A percentile compares a stretch with the other conserved stretches of the same genome.
Conservation (phyloP, 2,797 vertebrate species). For the Sebastes glaucus region DNA sequence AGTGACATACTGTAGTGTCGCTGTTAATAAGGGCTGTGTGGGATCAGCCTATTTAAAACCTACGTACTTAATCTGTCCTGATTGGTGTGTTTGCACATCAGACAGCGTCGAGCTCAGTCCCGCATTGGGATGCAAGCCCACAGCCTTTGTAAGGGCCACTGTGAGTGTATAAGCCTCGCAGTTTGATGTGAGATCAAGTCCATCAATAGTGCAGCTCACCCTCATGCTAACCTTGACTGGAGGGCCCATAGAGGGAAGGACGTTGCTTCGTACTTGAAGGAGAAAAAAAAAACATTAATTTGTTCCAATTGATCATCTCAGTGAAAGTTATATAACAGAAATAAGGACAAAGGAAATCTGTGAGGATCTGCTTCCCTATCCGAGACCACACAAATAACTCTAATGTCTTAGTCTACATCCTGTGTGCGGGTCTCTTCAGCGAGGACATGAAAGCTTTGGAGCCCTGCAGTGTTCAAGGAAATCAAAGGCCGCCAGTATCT, state of each 20-base stretch:
- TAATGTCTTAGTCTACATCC: conserved; percentile 30
- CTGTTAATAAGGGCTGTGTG: conserved; percentile 39
- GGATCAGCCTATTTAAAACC: conserved; percentile 48
- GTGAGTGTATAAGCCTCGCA: conserved; percentile 53
- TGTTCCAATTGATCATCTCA: conserved; percentile 36
- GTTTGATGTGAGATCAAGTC: conserved; percentile 66
- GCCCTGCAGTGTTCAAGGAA: conserved; percentile 69
- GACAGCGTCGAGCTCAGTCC: conserved; percentile 44
- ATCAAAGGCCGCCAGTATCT: conserved; percentile 69
- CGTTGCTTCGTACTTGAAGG: conserved; percentile 6
- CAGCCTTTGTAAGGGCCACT: conserved; percentile 34
- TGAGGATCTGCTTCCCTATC: not conserved
- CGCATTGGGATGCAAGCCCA: conserved; percentile 61
- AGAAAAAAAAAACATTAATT: conserved; percentile 18
- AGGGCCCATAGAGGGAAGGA: conserved; percentile 7
- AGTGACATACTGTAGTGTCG: conserved; percentile 6
- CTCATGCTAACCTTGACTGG: conserved; percentile 58
- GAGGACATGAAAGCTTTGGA: conserved; percentile 57
- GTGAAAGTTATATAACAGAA: conserved; percentile 24
- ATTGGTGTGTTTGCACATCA: conserved; percentile 50
- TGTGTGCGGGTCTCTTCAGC: conserved; percentile 45
- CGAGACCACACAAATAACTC: conserved; percentile 22
- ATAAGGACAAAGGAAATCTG: not conserved
- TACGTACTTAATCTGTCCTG: conserved; percentile 57
- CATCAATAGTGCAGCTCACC: conserved; percentile 63